Base-by-base conservation (phyloP, 2,888 invertebrate genomes). In the Pilophorus perplexus region DNA sequence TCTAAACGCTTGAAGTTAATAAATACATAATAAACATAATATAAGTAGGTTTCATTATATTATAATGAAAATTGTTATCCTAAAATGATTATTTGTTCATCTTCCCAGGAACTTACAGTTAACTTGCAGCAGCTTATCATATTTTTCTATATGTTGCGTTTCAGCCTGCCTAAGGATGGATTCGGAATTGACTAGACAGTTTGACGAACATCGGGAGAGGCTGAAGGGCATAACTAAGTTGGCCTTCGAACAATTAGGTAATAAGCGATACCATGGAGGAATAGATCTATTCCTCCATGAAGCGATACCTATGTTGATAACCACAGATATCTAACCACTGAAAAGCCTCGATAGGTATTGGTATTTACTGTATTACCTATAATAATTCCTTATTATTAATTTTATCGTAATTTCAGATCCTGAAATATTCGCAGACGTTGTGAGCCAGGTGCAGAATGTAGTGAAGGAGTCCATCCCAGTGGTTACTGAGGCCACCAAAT, bases 121-220 rank as follows among this genome's bases (percentile, higher is more conserved):
- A n/a, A n/a, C n/a, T n/a, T n/a, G n/a, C n/a, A n/a, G n/a, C n/a
- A n/a, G n/a, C n/a, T n/a, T n/a, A n/a, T n/a, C n/a, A n/a, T n/a
- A n/a, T n/a, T n/a, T n/a, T n/a, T n/a, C n/a, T n/a, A n/a, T n/a
- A n/a, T n/a, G n/a, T n/a, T n/a, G n/a, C n/a, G n/a, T n/a, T n/a
- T n/a, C n/a, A n/a, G n/a, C n/a, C n/a, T n/a, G n/a, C n/a, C n/a
- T n/a, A n/a, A n/a, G n/a, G n/a, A 62, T 62, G 62, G 62, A 62
- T 28, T 18, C 62, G 12, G 62, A 62, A 33, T 62, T 44, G 62
- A 16, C 28, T n/a, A 62, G 12, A 12, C 62, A 62, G n/a, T 62
- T 46, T 18, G 62, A 62, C 20, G 62, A 62, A 3, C 62, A 62
- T 23, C 14, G 62, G 33, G 48, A 62, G 38, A 27, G 62, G 20